Evolutionary conservation across 2,888 invertebrate genomes (phyloP).

Genomic region (Bembecia ichneumoniformis): DNA sequence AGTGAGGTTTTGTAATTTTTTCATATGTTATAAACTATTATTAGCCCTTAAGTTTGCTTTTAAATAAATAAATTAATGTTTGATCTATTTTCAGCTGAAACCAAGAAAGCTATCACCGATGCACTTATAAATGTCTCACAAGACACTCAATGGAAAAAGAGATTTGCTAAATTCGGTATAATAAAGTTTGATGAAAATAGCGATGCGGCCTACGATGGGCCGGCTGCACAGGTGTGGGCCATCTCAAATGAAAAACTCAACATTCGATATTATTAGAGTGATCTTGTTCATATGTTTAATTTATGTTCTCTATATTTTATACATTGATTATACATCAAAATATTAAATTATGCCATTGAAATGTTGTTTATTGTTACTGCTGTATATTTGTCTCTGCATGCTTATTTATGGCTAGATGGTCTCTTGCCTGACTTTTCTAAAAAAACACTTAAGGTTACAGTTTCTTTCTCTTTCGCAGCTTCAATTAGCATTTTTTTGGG

Average conservation of each 20-base stretch:
- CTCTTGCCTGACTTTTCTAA: constrained; percentile 27
- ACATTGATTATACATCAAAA: constrained; percentile 39
- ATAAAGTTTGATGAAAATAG: constrained; percentile 57
- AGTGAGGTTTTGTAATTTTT: too few species aligned
- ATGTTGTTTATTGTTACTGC: neutral
- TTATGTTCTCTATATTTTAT: constrained; percentile 61
- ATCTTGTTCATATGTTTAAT: constrained; percentile 42
- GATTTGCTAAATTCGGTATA: constrained; percentile 62
- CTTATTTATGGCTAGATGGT: constrained; percentile 5
- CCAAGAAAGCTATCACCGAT: constrained; percentile 47
- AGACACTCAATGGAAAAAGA: constrained; percentile 43
- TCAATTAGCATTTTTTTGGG: constrained; percentile 35
- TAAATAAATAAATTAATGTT: neutral
- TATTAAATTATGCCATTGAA: constrained; percentile 3
- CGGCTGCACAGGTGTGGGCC: constrained; percentile 66
- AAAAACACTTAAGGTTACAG: constrained; percentile 34
- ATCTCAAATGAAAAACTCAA: constrained; percentile 62
- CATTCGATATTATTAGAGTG: constrained; percentile 68
- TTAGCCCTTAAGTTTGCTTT: neutral
- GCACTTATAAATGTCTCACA: constrained; percentile 50
- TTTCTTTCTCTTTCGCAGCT: constrained; percentile 32
- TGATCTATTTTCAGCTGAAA: constrained; percentile 38
- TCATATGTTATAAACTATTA: too few species aligned
- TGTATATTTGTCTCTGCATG: neutral
- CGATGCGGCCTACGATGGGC: constrained; percentile 59